Base-by-base conservation (phyloP, 2,113 vertebrate genomes). In the Peromyscus polionotus region DNA sequence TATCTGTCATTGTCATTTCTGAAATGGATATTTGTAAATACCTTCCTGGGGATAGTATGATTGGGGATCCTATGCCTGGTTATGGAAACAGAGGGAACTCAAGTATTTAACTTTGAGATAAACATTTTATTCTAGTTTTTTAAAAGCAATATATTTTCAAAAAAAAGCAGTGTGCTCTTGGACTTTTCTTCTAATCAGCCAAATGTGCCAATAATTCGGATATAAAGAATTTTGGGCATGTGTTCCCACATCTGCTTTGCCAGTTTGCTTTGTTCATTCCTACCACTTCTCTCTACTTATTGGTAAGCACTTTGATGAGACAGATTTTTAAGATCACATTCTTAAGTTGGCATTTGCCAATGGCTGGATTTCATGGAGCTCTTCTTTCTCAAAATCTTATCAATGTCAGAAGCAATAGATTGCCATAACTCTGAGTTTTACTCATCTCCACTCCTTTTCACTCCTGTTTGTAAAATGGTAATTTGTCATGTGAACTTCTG, bases 91-190 rank as follows among this genome's bases (percentile, higher is more conserved):
- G 51, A 81, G 13, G 9, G 28, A 76, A 73, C 20, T n/a, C n/a
- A 83, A 42, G 20, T n/a, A 5, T 94, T 93, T 83, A 70, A 93
- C 42, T 77, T 90, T 90, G 14, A 92, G 16, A n/a, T 75, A 81
- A 59, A 65, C 33, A 24, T 39, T 36, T 85, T 93, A 8, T 72
- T 17, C 26, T 54, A 57, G 51, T 8, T 90, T 86, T 81, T 51
- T 59, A 85, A 39, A 39, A 39, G 20, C n/a, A 81, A 39, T 70
- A 24, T 8, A 12, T 79, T 91, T 88, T 5, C 5, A 48, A 68
- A 77, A 83, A 31, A 24, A 4, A 4, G 45, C 54, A 77, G 39
- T 14, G 67, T 7, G 3, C 4, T 63, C 61, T 59, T 65, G 7
- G 39, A 19, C 19, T 79, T 88, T 95, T 72, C 24, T 88, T 75